Conservation (phyloP, 2,113 vertebrate genomes). For the Herpetotheres cachinnans region DNA sequence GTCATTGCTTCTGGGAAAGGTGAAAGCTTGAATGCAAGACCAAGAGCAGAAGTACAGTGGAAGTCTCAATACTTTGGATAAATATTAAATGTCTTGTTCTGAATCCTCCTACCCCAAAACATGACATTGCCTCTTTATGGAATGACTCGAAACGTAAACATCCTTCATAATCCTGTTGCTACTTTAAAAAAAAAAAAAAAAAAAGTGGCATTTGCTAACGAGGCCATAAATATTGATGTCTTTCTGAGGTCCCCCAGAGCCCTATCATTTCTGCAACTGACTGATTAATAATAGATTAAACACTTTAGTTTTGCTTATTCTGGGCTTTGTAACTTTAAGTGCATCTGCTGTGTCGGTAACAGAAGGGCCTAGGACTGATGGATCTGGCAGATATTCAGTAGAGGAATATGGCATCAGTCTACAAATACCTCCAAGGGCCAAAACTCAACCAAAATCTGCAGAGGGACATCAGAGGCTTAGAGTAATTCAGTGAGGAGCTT, state of each 20-base stretch:
- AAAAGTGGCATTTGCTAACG: constrained; percentile 65
- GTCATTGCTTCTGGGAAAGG: not conserved
- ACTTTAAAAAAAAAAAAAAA: constrained; percentile 17
- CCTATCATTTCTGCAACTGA: constrained; percentile 76
- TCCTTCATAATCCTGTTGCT: constrained; percentile 34
- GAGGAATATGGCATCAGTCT: constrained; percentile 29
- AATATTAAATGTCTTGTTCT: constrained; percentile 40
- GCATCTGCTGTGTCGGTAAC: constrained; percentile 60
- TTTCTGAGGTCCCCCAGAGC: constrained; percentile 67
- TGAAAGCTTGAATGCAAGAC: not conserved
- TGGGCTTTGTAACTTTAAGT: constrained; percentile 70
- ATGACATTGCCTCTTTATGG: constrained; percentile 46
- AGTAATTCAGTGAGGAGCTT: constrained; percentile 1
- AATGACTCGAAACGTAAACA: constrained; percentile 62
- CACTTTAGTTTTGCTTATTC: constrained; percentile 77
- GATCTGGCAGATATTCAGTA: constrained; percentile 8
- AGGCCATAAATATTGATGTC: constrained; percentile 81
- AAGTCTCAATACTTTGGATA: constrained; percentile 9
- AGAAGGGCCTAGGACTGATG: constrained; percentile 19
- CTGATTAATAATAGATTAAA: constrained; percentile 87
- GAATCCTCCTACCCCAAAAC: constrained; percentile 45
- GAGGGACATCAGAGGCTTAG: not conserved
- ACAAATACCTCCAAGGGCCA: constrained; percentile 31
- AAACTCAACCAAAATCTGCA: constrained; percentile 3
- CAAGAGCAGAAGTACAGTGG: not conserved